Evolutionary conservation across 1,140 invertebrate genomes (phyloP).

Genomic region (Calosoma granatense): DNA sequence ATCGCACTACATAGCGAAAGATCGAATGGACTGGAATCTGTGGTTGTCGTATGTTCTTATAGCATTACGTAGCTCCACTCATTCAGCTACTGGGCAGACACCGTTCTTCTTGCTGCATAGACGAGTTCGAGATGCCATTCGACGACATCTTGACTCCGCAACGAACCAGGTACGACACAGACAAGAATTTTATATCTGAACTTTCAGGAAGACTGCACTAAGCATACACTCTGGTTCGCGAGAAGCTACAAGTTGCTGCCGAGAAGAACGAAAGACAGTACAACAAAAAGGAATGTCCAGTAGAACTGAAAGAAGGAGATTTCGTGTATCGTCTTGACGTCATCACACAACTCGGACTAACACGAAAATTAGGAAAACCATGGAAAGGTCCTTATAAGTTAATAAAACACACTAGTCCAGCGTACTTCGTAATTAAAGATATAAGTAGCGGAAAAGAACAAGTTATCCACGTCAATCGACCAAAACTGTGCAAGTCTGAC

Average conservation of each 20-base stretch:
- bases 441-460: not conserved
- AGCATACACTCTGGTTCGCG: not conserved
- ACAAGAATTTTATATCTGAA: not conserved
- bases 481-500: not conserved
- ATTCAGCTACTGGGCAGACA: not conserved
- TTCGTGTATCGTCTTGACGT: not conserved
- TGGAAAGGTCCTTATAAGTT: not conserved
- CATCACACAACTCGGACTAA: not conserved
- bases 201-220: not conserved
- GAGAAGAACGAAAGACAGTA: not conserved
- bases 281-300: not conserved
- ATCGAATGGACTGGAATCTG: not conserved
- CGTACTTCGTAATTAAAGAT: not conserved
- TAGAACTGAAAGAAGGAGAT: not conserved
- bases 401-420: not conserved
- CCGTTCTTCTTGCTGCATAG: not conserved
- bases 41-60: slow-evolving; percentile 4
- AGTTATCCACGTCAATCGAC: not conserved
- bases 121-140: not conserved
- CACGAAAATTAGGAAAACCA: not conserved
- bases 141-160: not conserved
- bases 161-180: not conserved
- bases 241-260: not conserved
- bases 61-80: not conserved
- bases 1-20: not conserved